phyloP scores from a whole-genome alignment of 2,888 invertebrate genomes.

The Caenorhabditis sp. region DNA sequence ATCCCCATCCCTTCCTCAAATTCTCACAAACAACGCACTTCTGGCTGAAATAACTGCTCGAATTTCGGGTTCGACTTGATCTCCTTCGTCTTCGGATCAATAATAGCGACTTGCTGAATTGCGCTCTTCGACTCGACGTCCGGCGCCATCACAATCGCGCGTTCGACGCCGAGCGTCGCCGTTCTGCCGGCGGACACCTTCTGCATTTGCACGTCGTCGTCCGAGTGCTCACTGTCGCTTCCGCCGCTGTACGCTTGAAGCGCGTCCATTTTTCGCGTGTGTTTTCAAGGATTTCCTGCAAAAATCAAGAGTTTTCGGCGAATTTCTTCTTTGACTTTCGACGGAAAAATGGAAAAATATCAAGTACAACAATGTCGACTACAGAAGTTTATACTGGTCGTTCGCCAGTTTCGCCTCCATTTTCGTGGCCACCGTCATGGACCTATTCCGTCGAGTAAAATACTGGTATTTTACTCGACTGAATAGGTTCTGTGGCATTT shows the following conservation, averaged over 20 bases:
- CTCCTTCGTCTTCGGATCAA: slow-evolving; percentile 89
- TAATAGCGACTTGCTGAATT: slow-evolving; percentile 70
- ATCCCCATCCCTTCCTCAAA: too few relatives aligned
- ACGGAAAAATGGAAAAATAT: slow-evolving; percentile 38
- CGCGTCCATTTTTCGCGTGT: slow-evolving; percentile 51
- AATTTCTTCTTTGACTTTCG: not conserved
- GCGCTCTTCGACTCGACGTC: slow-evolving; percentile 60
- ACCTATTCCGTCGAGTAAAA: too few relatives aligned
- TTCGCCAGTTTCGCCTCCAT: slow-evolving; percentile 12
- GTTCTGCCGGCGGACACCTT: slow-evolving; percentile 20
- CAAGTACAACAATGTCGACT: slow-evolving; percentile 13
- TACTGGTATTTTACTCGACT: too few relatives aligned
- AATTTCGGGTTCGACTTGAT: slow-evolving; percentile 92
- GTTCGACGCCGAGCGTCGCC: not conserved
- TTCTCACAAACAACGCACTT: slow-evolving; percentile 32
- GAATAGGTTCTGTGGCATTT: slow-evolving; percentile 30
- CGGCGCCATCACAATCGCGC: slow-evolving; percentile 61
- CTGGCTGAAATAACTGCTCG: slow-evolving; percentile 93
- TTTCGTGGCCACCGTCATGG: not conserved
- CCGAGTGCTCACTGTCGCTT: slow-evolving; percentile 58
- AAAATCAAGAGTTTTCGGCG: not conserved
- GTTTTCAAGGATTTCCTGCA: not conserved
- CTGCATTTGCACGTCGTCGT: slow-evolving; percentile 41
- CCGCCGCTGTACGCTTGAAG: slow-evolving; percentile 46
- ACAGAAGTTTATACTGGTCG: slow-evolving; percentile 16